Percentiles rank a stretch among this genome's conserved stretches.
These are phyloP conservation scores for Arctocebus calabarensis DNA, from an alignment of 2,797 vertebrate genomes.

Conservation along the genomic window DNA sequence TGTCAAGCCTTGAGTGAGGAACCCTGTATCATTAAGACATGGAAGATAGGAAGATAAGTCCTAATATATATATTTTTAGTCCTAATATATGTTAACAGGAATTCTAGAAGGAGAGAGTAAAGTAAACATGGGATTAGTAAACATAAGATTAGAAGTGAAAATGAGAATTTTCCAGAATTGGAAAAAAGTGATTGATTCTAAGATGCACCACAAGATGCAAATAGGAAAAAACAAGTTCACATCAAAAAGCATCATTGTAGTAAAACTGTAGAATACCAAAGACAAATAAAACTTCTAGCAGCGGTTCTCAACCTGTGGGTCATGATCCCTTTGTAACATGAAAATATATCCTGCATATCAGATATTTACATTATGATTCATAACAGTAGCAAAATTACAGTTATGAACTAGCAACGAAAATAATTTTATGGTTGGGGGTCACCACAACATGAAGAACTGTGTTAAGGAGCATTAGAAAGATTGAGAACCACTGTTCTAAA, in stretches of 20 bases:
- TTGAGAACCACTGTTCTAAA: neutral
- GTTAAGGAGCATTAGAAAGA: no score
- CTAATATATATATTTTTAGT: neutral
- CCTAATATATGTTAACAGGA: neutral
- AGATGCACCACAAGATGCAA: neutral
- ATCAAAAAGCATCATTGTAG: neutral
- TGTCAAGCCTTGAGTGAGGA: no score
- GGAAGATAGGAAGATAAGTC: neutral
- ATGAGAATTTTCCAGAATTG: conserved; percentile 34
- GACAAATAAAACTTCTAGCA: neutral
- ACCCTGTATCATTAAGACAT: neutral
- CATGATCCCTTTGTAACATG: no score
- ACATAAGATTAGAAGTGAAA: neutral
- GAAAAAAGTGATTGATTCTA: neutral
- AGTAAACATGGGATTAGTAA: neutral
- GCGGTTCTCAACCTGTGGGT: no score
- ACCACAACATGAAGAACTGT: no score
- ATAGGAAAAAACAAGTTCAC: neutral
- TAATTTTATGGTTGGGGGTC: no score
- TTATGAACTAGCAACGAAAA: no score
- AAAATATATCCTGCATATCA: no score
- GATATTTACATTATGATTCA: no score
- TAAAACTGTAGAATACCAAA: neutral
- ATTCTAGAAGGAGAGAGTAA: neutral
- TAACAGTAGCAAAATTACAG: no score